These are phyloP conservation scores for Prionace glauca DNA, from an alignment of 2,797 vertebrate genomes.

Conservation along the genomic window DNA sequence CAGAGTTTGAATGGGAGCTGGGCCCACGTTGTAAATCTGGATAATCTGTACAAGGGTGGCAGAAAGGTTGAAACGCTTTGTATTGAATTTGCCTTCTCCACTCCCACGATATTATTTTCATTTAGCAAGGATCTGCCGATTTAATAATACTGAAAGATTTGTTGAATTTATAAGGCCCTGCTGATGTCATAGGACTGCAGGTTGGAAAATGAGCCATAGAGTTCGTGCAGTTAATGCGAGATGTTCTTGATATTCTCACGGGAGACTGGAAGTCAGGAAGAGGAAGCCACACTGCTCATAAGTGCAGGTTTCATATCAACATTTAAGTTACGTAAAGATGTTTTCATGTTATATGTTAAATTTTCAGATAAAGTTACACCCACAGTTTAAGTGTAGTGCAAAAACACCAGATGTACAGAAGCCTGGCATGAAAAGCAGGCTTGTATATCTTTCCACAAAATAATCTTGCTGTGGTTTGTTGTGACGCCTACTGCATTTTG, in stretches of 20 bases:
- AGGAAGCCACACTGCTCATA: background rate
- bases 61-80: no score
- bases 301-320: background rate
- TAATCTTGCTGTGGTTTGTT: no score
- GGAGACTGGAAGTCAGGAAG: background rate
- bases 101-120: background rate
- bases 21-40: no score
- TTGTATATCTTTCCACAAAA: background rate
- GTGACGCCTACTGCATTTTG: no score
- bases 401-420: no score
- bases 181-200: background rate
- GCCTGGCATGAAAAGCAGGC: no score
- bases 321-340: background rate
- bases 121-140: background rate
- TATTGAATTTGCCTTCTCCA: background rate
- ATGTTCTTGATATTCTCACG: background rate
- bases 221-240: background rate
- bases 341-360: no score
- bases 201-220: background rate
- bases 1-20: no score
- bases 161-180: background rate
- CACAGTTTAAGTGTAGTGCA: no score
- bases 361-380: no score
- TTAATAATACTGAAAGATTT: background rate
- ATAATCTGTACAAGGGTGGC: no score